phyloP scores from a whole-genome alignment of 2,888 invertebrate species.

The Operophtera brumata region DNA sequence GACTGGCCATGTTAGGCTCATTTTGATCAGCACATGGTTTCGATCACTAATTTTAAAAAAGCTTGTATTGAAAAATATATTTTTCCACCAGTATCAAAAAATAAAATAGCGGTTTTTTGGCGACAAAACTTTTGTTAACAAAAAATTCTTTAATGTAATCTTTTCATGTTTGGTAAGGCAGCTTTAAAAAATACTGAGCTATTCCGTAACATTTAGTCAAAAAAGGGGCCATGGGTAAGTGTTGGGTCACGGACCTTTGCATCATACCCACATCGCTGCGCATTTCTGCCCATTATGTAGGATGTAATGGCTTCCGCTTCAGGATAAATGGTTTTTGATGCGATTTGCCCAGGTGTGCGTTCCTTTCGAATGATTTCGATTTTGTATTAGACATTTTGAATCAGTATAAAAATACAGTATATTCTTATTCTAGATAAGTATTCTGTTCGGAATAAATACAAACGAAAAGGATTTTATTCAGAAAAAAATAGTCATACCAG shows the following conservation, averaged over 20 bases:
- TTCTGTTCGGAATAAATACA: background rate
- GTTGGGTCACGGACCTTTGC: conserved; percentile 11
- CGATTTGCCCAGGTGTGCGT: conserved; percentile 24
- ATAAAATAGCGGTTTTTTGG: too few species aligned
- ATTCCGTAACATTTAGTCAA: background rate
- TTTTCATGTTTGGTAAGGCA: too few species aligned
- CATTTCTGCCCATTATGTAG: conserved; percentile 27
- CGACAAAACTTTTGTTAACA: too few species aligned
- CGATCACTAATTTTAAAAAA: too few species aligned
- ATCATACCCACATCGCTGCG: conserved; percentile 25
- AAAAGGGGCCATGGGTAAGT: background rate
- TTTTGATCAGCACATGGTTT: too few species aligned
- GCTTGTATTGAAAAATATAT: too few species aligned
- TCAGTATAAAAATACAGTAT: conserved; percentile 3
- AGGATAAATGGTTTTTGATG: conserved; percentile 30
- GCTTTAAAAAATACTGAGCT: background rate
- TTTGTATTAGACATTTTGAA: conserved; percentile 12
- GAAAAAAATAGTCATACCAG: too few species aligned
- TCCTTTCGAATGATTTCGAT: conserved; percentile 21
- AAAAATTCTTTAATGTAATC: too few species aligned
- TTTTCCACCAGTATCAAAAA: too few species aligned
- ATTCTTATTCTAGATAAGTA: background rate
- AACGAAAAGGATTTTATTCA: background rate
- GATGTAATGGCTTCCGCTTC: conserved; percentile 25
- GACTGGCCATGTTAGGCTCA: too few species aligned